Evolutionary conservation across 2,797 vertebrate genomes (phyloP).

Genomic region (Pipistrellus kuhlii): DNA sequence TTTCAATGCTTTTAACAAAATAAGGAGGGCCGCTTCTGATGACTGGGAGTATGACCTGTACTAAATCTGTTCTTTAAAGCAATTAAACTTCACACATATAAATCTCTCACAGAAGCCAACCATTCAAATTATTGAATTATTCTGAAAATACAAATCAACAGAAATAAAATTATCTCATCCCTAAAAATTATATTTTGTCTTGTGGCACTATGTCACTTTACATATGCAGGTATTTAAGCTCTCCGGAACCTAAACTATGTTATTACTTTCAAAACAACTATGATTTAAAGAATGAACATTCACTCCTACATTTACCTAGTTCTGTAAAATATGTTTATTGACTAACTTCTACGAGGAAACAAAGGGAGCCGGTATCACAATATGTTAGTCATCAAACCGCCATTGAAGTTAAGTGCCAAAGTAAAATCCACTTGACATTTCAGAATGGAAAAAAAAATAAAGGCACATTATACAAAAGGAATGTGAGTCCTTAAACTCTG

Average conservation of each 20-base stretch:
- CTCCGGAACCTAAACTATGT: conserved; percentile 49
- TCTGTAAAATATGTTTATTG: conserved; percentile 63
- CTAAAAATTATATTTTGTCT: conserved; percentile 46
- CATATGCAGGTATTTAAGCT: conserved; percentile 54
- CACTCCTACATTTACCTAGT: conserved; percentile 58
- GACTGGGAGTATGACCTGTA: conserved; percentile 1
- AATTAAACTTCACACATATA: neutral
- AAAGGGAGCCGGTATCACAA: neutral
- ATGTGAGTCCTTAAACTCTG: conserved; percentile 51
- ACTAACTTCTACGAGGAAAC: conserved; percentile 62
- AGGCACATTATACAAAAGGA: conserved; percentile 63
- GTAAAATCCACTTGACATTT: conserved; percentile 75
- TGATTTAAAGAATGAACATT: conserved; percentile 68
- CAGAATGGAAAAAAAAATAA: conserved; percentile 57
- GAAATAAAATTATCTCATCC: conserved; percentile 61
- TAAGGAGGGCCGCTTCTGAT: neutral
- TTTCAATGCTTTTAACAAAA: conserved; percentile 53
- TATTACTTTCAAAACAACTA: conserved; percentile 70
- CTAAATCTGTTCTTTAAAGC: conserved; percentile 38
- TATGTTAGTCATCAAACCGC: conserved; percentile 48
- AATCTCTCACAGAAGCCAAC: conserved; percentile 35
- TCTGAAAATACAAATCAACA: conserved; percentile 71
- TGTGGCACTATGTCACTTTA: neutral
- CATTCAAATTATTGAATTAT: conserved; percentile 43
- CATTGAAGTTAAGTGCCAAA: conserved; percentile 50